Evolutionary conservation across 2,888 invertebrate genomes (phyloP).

Genomic region (Dermolepida albohirtum): DNA sequence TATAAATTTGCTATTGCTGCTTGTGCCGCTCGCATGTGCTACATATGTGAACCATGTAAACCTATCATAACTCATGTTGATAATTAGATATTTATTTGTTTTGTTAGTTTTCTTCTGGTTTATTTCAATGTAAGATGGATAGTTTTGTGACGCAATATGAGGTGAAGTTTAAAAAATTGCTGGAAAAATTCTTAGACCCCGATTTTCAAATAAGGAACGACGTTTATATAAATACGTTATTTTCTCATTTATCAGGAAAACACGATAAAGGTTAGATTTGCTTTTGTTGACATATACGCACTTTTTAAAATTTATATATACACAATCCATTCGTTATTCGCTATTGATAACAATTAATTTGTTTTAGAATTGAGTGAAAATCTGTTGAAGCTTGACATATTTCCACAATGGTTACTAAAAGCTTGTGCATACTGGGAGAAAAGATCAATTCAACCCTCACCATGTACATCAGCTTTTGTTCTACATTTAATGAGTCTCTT

Average conservation of each 20-base stretch:
- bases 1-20: too few species aligned
- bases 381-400: conserved; percentile 60
- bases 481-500: conserved; percentile 73
- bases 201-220: conserved; percentile 72
- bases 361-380: conserved; percentile 60
- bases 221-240: conserved; percentile 74
- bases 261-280: conserved; percentile 65
- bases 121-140: conserved; percentile 52
- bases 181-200: conserved; percentile 70
- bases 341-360: conserved; percentile 25
- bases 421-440: conserved; percentile 62
- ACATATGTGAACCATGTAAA: not conserved
- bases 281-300: not conserved
- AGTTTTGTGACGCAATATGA: conserved; percentile 57
- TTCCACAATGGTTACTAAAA: conserved; percentile 65
- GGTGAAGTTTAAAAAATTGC: conserved; percentile 70
- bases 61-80: conserved; percentile 25
- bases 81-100: conserved; percentile 35
- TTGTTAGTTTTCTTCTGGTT: conserved; percentile 22
- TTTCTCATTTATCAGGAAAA: conserved; percentile 70
- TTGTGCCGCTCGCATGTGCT: too few species aligned
- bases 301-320: conserved; percentile 21
- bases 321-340: conserved; percentile 17
- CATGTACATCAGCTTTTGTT: conserved; percentile 71
- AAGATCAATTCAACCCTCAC: conserved; percentile 61